phyloP scores from a whole-genome alignment of 2,888 invertebrate species.

The Operophtera brumata region DNA sequence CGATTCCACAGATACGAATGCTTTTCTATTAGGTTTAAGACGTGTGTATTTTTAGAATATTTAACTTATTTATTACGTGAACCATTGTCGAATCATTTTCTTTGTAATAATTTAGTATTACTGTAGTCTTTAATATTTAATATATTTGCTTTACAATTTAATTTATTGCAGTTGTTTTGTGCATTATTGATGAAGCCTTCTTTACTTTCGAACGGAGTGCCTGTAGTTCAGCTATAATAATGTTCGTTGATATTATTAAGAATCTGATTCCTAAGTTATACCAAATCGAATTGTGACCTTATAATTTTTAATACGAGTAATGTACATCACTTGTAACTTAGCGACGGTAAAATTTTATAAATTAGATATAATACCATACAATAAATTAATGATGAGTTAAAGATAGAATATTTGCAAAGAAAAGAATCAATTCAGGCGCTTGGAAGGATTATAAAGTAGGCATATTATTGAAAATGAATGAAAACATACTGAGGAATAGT shows the following conservation, averaged over 20 bases:
- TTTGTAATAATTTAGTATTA: conserved; percentile 79
- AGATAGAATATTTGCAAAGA: conserved; percentile 66
- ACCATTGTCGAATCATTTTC: conserved; percentile 76
- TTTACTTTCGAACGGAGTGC: conserved; percentile 72
- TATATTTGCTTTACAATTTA: conserved; percentile 77
- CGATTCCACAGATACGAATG: conserved; percentile 62
- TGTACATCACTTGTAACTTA: conserved; percentile 51
- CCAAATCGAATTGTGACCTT: conserved; percentile 57
- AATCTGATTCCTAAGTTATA: conserved; percentile 55
- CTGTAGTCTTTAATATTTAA: conserved; percentile 77
- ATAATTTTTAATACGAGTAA: conserved; percentile 47
- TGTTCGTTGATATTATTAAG: conserved; percentile 50
- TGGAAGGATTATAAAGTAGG: conserved; percentile 80
- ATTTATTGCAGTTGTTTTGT: conserved; percentile 73
- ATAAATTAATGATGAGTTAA: conserved; percentile 59
- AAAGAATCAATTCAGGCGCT: conserved; percentile 71
- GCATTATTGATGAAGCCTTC: conserved; percentile 68
- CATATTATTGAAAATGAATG: conserved; percentile 77
- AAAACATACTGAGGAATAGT: conserved; percentile 79
- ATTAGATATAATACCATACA: conserved; percentile 54
- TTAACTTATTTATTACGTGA: conserved; percentile 81
- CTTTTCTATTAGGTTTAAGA: conserved; percentile 78
- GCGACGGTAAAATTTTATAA: conserved; percentile 67
- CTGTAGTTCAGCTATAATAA: conserved; percentile 58
- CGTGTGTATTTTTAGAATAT: conserved; percentile 81